Conservation (phyloP, 2,797 vertebrate species). For the Champsocephalus gunnari region DNA sequence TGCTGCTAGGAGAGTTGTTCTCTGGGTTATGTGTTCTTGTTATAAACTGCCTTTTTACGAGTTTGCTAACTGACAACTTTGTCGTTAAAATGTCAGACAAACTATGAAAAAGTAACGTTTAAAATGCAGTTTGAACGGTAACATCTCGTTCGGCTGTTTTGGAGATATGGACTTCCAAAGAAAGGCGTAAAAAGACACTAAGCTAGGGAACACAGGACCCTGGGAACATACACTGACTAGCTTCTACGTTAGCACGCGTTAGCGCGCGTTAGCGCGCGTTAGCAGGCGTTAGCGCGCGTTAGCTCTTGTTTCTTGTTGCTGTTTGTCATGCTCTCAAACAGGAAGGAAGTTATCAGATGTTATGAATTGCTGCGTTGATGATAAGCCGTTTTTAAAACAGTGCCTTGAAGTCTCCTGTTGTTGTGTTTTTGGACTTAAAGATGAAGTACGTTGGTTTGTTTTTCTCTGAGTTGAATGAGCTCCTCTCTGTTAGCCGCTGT, state of each 20-base stretch:
- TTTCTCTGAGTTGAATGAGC: background rate
- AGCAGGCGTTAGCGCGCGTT: conserved; percentile 3
- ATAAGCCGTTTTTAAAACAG: conserved; percentile 22
- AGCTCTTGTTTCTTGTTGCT: conserved; percentile 18
- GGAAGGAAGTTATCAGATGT: conserved; percentile 11
- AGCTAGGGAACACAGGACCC: no score
- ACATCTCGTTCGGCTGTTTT: no score
- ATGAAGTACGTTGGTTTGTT: background rate
- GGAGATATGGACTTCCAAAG: no score
- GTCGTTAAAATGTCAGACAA: no score
- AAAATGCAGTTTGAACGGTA: no score
- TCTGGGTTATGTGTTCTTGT: no score
- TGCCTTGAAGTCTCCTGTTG: conserved; percentile 34
- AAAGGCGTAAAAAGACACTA: no score
- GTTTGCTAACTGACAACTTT: no score
- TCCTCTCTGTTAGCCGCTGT: conserved; percentile 11
- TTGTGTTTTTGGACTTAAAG: conserved; percentile 25
- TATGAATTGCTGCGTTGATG: conserved; percentile 5
- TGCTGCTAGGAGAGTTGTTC: no score
- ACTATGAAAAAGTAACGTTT: no score
- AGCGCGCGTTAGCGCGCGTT: no score
- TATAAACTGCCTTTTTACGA: no score
- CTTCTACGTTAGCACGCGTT: conserved; percentile 13
- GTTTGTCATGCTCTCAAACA: conserved; percentile 16
- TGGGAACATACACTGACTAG: background rate